Evolutionary conservation across 2,797 vertebrate genomes (phyloP).

Genomic region (Simalia tracyae): DNA sequence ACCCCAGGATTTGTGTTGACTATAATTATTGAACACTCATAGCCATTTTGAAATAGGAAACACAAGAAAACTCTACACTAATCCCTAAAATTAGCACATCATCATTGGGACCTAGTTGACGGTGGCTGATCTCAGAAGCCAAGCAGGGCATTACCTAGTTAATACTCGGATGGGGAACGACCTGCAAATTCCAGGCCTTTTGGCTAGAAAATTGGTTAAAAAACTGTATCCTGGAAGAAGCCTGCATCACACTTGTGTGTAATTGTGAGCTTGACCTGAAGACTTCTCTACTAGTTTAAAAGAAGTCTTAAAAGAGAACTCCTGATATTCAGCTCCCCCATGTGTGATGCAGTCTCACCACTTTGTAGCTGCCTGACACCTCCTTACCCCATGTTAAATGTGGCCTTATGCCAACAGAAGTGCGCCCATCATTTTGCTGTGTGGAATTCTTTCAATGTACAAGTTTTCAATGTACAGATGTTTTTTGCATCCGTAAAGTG

Average conservation of each 20-base stretch:
- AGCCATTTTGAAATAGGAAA: not conserved
- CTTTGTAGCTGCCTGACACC: too few relatives aligned
- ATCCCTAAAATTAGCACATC: not conserved
- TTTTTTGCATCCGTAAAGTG: not conserved
- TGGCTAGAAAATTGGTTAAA: not conserved
- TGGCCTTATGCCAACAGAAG: not conserved
- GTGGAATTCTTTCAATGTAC: not conserved
- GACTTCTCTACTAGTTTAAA: not conserved
- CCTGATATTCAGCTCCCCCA: not conserved
- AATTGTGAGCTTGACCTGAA: not conserved
- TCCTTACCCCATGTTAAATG: not conserved
- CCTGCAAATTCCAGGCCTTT: not conserved
- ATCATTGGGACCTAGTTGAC: not conserved
- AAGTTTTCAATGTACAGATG: not conserved
- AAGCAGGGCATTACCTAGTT: not conserved
- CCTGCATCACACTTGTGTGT: not conserved
- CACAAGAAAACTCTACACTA: not conserved
- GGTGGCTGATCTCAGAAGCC: not conserved
- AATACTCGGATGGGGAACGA: not conserved
- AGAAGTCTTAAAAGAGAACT: not conserved
- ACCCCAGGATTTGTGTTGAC: not conserved
- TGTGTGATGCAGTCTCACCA: too few relatives aligned
- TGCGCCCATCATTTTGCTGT: not conserved
- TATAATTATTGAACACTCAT: not conserved
- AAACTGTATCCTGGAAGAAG: not conserved